Base-by-base conservation (phyloP, 2,888 invertebrate genomes). In the Steromphala cineraria region DNA sequence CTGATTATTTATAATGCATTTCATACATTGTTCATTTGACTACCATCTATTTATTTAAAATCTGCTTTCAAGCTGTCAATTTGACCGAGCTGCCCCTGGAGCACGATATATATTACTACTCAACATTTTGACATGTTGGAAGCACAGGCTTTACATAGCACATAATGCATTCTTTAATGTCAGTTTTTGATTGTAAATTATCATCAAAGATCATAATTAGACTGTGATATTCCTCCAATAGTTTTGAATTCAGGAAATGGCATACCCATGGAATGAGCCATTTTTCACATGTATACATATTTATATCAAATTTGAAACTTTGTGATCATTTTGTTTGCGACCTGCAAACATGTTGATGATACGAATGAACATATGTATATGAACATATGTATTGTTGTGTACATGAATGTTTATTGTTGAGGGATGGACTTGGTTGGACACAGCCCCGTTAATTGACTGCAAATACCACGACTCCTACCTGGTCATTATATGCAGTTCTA, bases 401-500 rank as follows among this genome's bases (percentile, higher is more conserved):
- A 40, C 40, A 71, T 71, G 71, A 71, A 40, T 71, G 28, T 31
- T n/a, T 36, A 36, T 36, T 36, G 71, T 71, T 71, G 71, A 36
- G 71, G 71, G 36, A 71, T 71, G 71, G 67, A 71, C 71, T 71
- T 71, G 71, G 19, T 19, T 36, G 71, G 71, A 71, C 71, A 71
- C 71, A 71, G 71, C 71, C 71, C 71, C 71, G 40, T 71, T 71
- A 78, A 62, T 75, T 53, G 56, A 67, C 71, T 75, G 80, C 80
- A 80, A 80, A 75, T 80, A 80, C 76, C 80, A 67, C 52, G 62
- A 55, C 75, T 67, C 53, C 31, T 52, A 80, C 67, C 67, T 67
- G 75, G 80, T 80, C 55, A 80, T 79, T 80, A 80, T 83, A 83
- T 83, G 83, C 83, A 83, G 83, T 83, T 83, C 81, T 81, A 81